Conservation (phyloP, 2,113 vertebrate species). For the Sakesphorus luctuosus region DNA sequence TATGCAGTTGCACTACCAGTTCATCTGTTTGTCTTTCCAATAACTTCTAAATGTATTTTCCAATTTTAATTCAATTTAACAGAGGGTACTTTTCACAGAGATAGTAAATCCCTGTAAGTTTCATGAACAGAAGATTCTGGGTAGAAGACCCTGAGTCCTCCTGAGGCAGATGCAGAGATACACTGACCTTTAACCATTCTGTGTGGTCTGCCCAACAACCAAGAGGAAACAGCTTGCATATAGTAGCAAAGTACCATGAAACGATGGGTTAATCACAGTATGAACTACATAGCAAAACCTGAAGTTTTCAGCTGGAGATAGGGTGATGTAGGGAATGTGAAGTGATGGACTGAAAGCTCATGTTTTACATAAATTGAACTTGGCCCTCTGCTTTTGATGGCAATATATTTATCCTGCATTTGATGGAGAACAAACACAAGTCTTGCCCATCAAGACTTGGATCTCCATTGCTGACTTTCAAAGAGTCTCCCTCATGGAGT, state of each 20-base stretch:
- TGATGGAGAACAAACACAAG: neutral
- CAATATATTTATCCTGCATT: neutral
- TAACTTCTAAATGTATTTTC: neutral
- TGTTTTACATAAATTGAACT: neutral
- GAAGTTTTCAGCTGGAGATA: neutral
- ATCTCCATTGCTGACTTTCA: neutral
- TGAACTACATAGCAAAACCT: neutral
- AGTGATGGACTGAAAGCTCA: neutral
- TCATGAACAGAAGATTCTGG: neutral
- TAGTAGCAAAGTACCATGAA: neutral
- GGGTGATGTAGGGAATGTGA: neutral
- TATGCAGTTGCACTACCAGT: neutral
- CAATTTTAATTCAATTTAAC: neutral
- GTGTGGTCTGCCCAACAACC: neutral
- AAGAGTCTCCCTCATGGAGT: neutral
- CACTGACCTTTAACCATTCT: neutral
- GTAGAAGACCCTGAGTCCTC: neutral
- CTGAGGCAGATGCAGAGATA: neutral
- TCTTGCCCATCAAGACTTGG: neutral
- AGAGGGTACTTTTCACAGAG: neutral
- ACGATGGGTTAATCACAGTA: neutral
- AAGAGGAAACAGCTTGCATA: neutral
- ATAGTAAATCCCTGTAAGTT: neutral
- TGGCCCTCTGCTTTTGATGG: neutral
- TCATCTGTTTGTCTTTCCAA: neutral